Evolutionary conservation across 2,888 invertebrate species (phyloP).

Genomic region (Meteorus cinctellus): DNA sequence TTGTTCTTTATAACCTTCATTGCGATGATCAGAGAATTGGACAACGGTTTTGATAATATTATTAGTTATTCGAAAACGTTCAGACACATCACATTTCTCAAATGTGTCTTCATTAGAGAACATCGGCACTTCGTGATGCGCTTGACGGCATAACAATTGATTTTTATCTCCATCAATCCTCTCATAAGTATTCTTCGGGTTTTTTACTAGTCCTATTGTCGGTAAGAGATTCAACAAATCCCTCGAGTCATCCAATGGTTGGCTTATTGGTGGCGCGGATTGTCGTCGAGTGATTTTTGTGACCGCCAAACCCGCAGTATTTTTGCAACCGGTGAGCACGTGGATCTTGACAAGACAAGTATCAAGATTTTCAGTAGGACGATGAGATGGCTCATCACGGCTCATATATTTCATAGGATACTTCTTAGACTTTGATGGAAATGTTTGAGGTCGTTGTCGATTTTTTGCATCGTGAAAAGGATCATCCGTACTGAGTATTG

Average conservation of each 20-base stretch:
- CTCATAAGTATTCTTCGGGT: constrained; percentile 18
- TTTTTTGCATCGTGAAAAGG: constrained; percentile 67
- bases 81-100: constrained; percentile 4
- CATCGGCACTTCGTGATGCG: not conserved
- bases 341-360: constrained; percentile 63
- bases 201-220: constrained; percentile 43
- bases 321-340: constrained; percentile 58
- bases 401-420: constrained; percentile 57
- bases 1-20: constrained; percentile 26
- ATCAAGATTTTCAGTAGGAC: constrained; percentile 55
- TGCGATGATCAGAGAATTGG: constrained; percentile 23
- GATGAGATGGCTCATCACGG: constrained; percentile 36
- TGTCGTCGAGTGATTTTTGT: constrained; percentile 56
- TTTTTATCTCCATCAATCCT: constrained; percentile 19
- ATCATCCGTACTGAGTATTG: constrained; percentile 80
- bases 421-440: constrained; percentile 53
- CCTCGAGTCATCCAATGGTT: constrained; percentile 1
- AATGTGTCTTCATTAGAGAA: constrained; percentile 31
- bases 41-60: constrained; percentile 18
- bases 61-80: constrained; percentile 10
- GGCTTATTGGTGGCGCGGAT: constrained; percentile 58
- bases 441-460: constrained; percentile 56
- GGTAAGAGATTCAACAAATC: constrained; percentile 41
- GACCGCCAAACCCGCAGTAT: constrained; percentile 43
- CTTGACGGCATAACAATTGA: constrained; percentile 20